Evolutionary conservation across 1,140 invertebrate genomes (phyloP), one percentile per base, ranked within the genome.

Genomic region (Drosophila ananassae): DNA sequence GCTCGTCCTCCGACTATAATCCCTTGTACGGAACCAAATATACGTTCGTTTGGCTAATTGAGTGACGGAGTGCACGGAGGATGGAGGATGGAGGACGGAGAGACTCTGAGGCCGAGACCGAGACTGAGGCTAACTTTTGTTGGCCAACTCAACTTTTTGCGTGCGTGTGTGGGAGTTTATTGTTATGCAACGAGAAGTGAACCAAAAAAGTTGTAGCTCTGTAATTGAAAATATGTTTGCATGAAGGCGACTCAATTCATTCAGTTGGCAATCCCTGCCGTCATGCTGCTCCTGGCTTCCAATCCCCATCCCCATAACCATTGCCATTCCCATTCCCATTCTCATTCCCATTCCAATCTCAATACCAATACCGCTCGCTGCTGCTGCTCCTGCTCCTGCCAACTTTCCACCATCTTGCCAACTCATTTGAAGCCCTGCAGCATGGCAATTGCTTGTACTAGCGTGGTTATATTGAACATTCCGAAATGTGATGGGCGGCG

Each of bases 171-270:
- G 57, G 32, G 41, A 3, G 61, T 69, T 69, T 69, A 69, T 69
- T 69, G 67, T 69, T 69, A 56, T 69, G 66, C 62, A 69, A 69
- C 51, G 52, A 57, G 41, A 68, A 69, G 66, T 56, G 62, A 71
- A 69, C 44, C 52, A 32, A 69, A 71, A 69, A 71, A 71, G 64
- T 71, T 71, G 67, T 50, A 37, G 64, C 52, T 57, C 64, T 41
- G 67, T 71, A 71, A 71, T 71, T 71, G 67, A 71, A 71, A 71
- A 71, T 71, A 71, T 71, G 67, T 69, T 69, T 71, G 67, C 67
- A 71, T 71, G 53, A 44, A 68, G 61, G 66, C 66, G 66, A 69
- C 53, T 71, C 67, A 71, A 71, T 71, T 68, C 67, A 69, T 57
- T 30, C 64, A 46, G 30, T 48, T 67, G 57, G 62, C 46, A 28